phyloP scores from a whole-genome alignment of 2,113 vertebrate species.

The Gorilla gorilla region DNA sequence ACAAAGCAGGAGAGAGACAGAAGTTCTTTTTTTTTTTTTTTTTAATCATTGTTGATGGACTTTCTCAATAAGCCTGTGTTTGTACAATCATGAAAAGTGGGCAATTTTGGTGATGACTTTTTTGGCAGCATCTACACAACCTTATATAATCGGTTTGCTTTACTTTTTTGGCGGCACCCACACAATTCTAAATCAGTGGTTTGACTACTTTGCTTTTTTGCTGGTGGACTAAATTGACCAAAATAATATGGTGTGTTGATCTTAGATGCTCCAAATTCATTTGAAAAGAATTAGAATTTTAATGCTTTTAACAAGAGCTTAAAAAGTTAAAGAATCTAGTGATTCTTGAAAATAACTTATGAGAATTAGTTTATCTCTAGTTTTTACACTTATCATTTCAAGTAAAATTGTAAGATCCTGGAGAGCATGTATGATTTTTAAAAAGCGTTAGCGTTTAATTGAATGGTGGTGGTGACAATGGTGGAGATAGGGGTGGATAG shows the following conservation, averaged over 20 bases:
- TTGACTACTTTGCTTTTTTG: constrained; percentile 40
- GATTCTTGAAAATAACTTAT: neutral
- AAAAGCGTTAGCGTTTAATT: neutral
- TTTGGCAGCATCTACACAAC: neutral
- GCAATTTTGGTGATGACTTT: neutral
- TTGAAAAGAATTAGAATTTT: neutral
- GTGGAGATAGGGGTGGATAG: neutral
- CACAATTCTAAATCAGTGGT: neutral
- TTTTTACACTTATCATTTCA: constrained; percentile 1
- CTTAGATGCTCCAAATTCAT: neutral
- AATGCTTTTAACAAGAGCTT: neutral
- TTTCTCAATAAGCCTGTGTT: constrained; percentile 3
- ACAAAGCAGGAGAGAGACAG: neutral
- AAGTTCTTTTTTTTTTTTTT: neutral
- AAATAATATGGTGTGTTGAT: constrained; percentile 46
- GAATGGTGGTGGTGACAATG: neutral
- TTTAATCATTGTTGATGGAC: neutral
- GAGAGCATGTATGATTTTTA: neutral
- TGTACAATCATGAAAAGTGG: neutral
- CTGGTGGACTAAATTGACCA: constrained; percentile 36
- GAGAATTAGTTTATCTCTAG: neutral
- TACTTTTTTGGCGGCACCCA: neutral
- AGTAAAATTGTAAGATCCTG: neutral
- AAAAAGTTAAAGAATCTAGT: neutral
- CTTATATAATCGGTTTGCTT: neutral